Percentiles rank a stretch among this genome's conserved stretches.
These are phyloP conservation scores for Elephas maximus DNA, from an alignment of 2,113 vertebrate genomes.

Conservation along the genomic window DNA sequence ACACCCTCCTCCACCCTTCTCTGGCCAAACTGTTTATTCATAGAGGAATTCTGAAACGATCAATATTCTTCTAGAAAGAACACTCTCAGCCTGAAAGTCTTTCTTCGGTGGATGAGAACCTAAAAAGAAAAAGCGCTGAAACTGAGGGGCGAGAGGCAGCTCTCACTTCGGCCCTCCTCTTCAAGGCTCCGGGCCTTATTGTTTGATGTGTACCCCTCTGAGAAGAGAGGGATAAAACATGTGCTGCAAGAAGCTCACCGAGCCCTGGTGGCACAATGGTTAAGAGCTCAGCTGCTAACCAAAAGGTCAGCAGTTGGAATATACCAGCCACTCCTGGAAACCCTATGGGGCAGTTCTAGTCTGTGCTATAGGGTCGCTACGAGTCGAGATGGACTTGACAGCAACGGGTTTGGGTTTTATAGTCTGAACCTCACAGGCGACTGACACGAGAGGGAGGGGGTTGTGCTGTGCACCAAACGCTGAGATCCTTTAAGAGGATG, in stretches of 20 bases:
- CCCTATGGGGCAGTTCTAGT: too few species aligned
- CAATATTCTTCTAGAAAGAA: background rate
- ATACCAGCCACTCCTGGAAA: too few species aligned
- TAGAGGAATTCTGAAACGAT: background rate
- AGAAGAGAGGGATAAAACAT: background rate
- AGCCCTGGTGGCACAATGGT: too few species aligned
- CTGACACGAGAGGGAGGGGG: background rate
- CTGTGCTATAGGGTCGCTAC: too few species aligned
- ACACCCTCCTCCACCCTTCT: background rate
- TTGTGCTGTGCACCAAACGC: background rate
- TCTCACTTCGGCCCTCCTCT: background rate
- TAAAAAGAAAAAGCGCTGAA: background rate
- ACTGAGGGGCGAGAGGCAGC: background rate
- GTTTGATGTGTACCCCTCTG: too few species aligned
- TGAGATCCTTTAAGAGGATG: background rate
- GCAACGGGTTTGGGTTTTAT: too few species aligned
- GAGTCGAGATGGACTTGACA: too few species aligned
- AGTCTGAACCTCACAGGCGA: background rate
- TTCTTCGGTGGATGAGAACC: fast-evolving
- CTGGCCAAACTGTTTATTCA: background rate
- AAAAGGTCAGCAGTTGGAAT: too few species aligned
- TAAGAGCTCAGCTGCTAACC: too few species aligned
- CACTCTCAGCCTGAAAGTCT: background rate
- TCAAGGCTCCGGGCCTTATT: background rate
- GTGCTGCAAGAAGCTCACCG: too few species aligned